Percentiles rank a stretch among this genome's conserved stretches.
phyloP scores from a whole-genome alignment of 2,888 invertebrate species.

The Nycteola revayana region DNA sequence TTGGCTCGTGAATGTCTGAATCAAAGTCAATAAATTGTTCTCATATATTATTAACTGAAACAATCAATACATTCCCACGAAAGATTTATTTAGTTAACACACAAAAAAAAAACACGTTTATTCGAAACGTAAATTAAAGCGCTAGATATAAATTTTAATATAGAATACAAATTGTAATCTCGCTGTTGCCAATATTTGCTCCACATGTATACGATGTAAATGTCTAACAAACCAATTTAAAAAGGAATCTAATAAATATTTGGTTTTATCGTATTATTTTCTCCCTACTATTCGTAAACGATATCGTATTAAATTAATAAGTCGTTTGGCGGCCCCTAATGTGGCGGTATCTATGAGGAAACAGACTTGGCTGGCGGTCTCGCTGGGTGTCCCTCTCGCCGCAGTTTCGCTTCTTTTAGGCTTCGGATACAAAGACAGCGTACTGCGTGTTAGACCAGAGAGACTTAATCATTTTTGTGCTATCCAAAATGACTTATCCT shows the following conservation, averaged over 20 bases:
- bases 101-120: no score
- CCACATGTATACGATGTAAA: neutral
- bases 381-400: conserved; percentile 29
- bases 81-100: no score
- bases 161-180: neutral
- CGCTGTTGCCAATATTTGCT: neutral
- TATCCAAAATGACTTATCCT: no score
- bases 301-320: conserved; percentile 57
- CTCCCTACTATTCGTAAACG: conserved; percentile 37
- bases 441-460: no score
- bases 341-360: conserved; percentile 46
- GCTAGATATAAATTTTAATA: no score
- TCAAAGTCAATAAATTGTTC: no score
- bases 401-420: conserved; percentile 27
- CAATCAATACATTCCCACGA: no score
- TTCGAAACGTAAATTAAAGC: no score
- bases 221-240: neutral
- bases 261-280: conserved; percentile 37
- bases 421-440: no score
- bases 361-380: conserved; percentile 36
- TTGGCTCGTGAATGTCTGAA: no score
- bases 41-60: no score
- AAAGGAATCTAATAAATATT: conserved; percentile 36
- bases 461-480: no score
- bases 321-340: conserved; percentile 44